Base-by-base conservation (phyloP, 2,888 invertebrate species). In the Caenorhabditis becei region DNA sequence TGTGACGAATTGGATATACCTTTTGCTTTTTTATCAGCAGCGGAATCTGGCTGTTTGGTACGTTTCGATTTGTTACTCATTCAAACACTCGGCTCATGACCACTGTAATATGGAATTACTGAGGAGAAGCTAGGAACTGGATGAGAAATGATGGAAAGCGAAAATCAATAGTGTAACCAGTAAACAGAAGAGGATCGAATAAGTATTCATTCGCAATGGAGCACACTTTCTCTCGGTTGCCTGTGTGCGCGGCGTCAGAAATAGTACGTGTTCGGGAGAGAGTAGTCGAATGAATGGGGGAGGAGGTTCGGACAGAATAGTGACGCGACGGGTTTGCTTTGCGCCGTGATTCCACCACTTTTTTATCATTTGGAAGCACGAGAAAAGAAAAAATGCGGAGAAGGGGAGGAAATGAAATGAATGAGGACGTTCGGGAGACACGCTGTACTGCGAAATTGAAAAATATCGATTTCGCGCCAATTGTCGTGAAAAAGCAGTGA, bases 141-240 rank as follows among this genome's bases (percentile, higher is more conserved):
- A 20, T 44, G 37, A 26, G 49, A 71, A 71, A 0, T 18, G 18
- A 8, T 8, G n/a, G 54, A 59, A 65, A 49, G 32, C 35, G 66
- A 66, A 67, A 67, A 75, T 66, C 75, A 23, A 75, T 75, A 35
- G 66, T 47, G 75, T 51, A 75, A 66, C 75, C 20, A 66, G 75
- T 75, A 75, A 66, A 66, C 75, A 75, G 23, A 61, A 53, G 66
- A 16, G 66, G 65, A 75, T 66, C 61, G 51, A 59, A 66, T 66
- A 54, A 58, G 65, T 74, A 65, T 74, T 65, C 66, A 54, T 49
- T 75, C 44, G 16, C 75, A 75, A 44, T 67, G 66, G 75, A 66
- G 75, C 75, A 61, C 66, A 54, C 28, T 75, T 75, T 61, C 75
- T 26, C 44, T 5, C 16, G 4, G 32, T 26, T 14, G 23, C n/a